Evolutionary conservation across 2,888 invertebrate genomes (phyloP), one percentile per base, ranked within the genome.

Genomic region (Brachynemurus nebulosus): DNA sequence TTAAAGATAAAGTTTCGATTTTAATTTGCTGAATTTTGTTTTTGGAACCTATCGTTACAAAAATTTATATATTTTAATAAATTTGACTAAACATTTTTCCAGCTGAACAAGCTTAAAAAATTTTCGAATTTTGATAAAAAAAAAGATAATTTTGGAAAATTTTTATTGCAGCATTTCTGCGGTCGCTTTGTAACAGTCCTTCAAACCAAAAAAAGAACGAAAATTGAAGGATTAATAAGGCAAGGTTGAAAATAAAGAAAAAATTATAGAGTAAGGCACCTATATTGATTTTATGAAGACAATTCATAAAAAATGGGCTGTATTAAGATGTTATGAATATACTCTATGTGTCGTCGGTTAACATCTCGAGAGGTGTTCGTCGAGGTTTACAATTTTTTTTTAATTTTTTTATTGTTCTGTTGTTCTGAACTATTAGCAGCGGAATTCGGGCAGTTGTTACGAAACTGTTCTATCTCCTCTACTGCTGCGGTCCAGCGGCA

Each of bases 401-500:
- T 23, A 9, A 9, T 23, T 23, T 23, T 23, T 23, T 23, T 23
- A 6, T 23, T 23, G 7, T 23, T 23, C 23, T 23, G 7, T 23
- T 23, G 4, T 30, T 6, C 14, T 30, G 30, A 6, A 23, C 5
- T 12, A n/a, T 12, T 12, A 30, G 23, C 23, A 23, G n/a, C 30
- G 30, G 30, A 12, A 14, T n/a, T 14, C n/a, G 4, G 30, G 30
- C 30, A 30, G 12, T 27, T 4, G 27, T 27, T 27, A 30, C 30
- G 14, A n/a, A n/a, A 14, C 30, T 14, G 30, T 30, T 30, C 33
- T 12, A 6, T 14, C 20, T 20, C 27, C 25, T 59, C 56, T 62
- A 62, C 53, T 60, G 62, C 46, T 58, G 57, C 23, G 55, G 60
- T 46, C 60, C 59, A 46, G 59, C 60, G 48, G 57, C 57, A 48